Evolutionary conservation across 2,888 invertebrate genomes (phyloP), one percentile per base, ranked within the genome.

Genomic region (Agrotis clavis): DNA sequence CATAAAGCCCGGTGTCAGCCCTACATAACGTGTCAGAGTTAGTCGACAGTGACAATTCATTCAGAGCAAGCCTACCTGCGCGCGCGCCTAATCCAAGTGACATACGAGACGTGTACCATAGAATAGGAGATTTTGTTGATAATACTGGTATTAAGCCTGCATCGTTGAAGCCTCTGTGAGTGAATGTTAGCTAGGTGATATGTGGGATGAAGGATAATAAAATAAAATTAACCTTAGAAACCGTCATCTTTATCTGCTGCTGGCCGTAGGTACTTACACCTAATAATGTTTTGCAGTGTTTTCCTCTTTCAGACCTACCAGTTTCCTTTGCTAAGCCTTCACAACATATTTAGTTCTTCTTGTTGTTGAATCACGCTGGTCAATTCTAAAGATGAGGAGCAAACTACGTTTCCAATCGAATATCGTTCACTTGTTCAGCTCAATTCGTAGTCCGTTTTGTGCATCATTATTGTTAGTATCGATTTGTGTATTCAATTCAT

Each of bases 1-100:
- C 14, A 75, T 57, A 65, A 64, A 54, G 54, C 47, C n/a, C 54
- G 19, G 82, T 71, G 72, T 64, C 90, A 95, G 71, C 95, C 95
- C 95, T 95, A 83, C 61, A 51, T 48, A 63, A 88, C 84, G 86
- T 93, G 95, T 95, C 95, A 94, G 90, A 90, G 86, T 85, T 84
- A 75, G 82, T 89, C 88, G 87, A 94, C 95, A 95, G 92, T 95
- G 96, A 96, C 96, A 95, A 95, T 95, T 95, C 95, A 96, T 95
- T 96, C 95, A 78, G 50, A 57, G 57, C 65, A 93, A 30, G 91
- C 90, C 94, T 95, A 95, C 95, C 95, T 95, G 95, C 94, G 95
- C 94, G 92, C 93, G 91, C 94, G 94, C 92, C 89, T 95, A 95
- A 95, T 94, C 95, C 94, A 86, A 89, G 90, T 91, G 94, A 94